Evolutionary conservation across 1,140 invertebrate genomes (phyloP).

Genomic region (Ylistrum balloti): DNA sequence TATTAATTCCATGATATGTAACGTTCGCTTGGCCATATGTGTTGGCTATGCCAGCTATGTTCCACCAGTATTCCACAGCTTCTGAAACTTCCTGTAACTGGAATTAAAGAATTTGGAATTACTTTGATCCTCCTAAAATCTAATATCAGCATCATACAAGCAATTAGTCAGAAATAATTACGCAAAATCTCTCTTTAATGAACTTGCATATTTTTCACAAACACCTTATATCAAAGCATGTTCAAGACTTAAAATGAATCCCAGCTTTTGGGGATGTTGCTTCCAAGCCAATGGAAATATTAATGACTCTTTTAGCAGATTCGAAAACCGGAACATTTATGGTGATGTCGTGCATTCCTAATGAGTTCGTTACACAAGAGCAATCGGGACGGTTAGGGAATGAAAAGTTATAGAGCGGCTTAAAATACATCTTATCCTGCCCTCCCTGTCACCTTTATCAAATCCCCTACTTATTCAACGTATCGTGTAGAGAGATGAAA

Average conservation of each 20-base stretch:
- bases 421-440: not conserved
- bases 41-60: not conserved
- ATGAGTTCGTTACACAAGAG: not conserved
- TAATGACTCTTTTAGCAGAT: not conserved
- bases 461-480: not conserved
- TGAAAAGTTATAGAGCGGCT: not conserved
- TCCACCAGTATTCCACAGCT: not conserved
- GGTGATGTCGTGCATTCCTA: not conserved
- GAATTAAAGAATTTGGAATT: not conserved
- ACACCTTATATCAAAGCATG: conserved; percentile 7
- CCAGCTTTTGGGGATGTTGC: conserved; percentile 20
- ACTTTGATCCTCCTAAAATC: conserved; percentile 31
- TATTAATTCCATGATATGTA: not conserved
- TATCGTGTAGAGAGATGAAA: not conserved
- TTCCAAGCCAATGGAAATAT: not conserved
- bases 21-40: not conserved
- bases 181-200: not conserved
- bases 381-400: not conserved
- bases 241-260: not conserved
- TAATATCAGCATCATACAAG: conserved; percentile 1
- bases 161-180: conserved; percentile 36
- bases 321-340: not conserved
- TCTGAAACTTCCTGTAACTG: not conserved
- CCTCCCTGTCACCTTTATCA: not conserved
- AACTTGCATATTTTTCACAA: not conserved